A percentile compares a stretch with the other conserved stretches of the same genome.
Conservation (phyloP, 1,140 invertebrate species). For the Scaptodrosophila lebanonensis region DNA sequence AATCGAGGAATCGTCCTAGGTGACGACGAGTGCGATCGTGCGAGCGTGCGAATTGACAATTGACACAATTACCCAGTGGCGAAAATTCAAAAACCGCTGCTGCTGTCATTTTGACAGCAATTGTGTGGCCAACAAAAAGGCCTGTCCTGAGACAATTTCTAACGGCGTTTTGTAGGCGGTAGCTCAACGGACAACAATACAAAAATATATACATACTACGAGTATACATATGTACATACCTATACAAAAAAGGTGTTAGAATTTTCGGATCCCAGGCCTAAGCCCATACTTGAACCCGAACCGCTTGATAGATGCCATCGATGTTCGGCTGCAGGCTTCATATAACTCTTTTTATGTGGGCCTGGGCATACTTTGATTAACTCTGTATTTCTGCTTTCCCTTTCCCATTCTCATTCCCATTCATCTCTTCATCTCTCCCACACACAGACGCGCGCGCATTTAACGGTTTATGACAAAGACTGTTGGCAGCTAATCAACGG, state of each 20-base stretch:
- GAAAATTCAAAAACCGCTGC: conserved; percentile 12
- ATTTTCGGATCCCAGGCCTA: too few relatives aligned
- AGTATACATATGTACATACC: too few relatives aligned
- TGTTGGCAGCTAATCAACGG: conserved; percentile 65
- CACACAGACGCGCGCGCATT: background rate
- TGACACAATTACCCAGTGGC: conserved; percentile 53
- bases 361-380: conserved; percentile 40
- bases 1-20: background rate
- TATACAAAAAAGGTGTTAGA: conserved; percentile 54
- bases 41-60: conserved; percentile 66
- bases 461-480: conserved; percentile 40
- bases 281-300: too few relatives aligned
- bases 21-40: conserved; percentile 14
- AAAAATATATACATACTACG: conserved; percentile 18
- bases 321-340: background rate
- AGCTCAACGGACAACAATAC: conserved; percentile 25
- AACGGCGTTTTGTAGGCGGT: conserved; percentile 69
- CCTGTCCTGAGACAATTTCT: conserved; percentile 22
- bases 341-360: conserved; percentile 54
- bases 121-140: conserved; percentile 47
- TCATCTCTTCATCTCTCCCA: background rate
- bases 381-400: conserved; percentile 4
- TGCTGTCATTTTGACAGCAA: conserved; percentile 54
- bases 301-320: conserved; percentile 48
- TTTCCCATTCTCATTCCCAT: background rate